Conservation (phyloP, 1,140 invertebrate species). For the Glossosoma conforme region DNA sequence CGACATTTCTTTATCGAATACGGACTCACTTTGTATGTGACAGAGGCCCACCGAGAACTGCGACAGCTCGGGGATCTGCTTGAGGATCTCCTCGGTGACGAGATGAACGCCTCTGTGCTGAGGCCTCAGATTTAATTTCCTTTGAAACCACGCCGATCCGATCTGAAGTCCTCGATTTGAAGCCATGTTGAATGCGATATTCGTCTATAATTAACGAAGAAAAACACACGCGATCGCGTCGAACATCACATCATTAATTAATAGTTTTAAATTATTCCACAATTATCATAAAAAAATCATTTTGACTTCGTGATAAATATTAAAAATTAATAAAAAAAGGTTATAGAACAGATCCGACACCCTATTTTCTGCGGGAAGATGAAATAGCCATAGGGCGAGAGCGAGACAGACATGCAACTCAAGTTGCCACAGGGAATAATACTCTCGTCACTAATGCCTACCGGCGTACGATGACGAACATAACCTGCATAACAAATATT, state of each 20-base stretch:
- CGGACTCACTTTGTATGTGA: constrained; percentile 89
- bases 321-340: constrained; percentile 51
- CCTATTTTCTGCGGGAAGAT: constrained; percentile 51
- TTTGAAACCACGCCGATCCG: constrained; percentile 93
- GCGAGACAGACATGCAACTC: constrained; percentile 28
- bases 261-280: constrained; percentile 35
- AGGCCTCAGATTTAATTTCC: constrained; percentile 89
- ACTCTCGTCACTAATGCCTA: no score
- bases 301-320: constrained; percentile 47
- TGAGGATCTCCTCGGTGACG: constrained; percentile 91
- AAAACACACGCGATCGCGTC: constrained; percentile 49
- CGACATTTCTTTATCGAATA: constrained; percentile 20
- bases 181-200: constrained; percentile 65
- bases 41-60: constrained; percentile 91
- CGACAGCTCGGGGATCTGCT: constrained; percentile 86
- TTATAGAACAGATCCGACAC: constrained; percentile 52
- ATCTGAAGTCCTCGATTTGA: constrained; percentile 86
- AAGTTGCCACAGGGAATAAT: constrained; percentile 46
- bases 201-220: constrained; percentile 33
- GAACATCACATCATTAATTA: constrained; percentile 50
- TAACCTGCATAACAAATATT: neutral
- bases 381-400: constrained; percentile 40
- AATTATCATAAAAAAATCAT: constrained; percentile 54
- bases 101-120: constrained; percentile 92
- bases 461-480: no score